Evolutionary conservation across 2,797 vertebrate species (phyloP), one percentile per base, ranked within the genome.

Genomic region (Tadarida brasiliensis): DNA sequence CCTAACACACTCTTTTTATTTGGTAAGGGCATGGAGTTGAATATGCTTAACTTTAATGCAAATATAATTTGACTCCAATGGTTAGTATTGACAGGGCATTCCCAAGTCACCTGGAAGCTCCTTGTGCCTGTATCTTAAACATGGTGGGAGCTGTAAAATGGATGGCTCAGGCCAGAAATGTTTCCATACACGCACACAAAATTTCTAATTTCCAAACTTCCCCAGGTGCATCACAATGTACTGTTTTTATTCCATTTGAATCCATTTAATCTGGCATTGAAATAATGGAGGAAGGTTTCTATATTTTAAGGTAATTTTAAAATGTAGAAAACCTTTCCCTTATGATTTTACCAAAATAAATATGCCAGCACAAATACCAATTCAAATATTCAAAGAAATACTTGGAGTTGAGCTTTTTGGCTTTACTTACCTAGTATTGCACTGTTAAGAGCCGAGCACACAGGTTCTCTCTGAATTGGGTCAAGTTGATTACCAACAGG

Each of bases 391-490:
- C 26, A 15, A 63, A 73, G 11, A 26, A 22, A 28, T 9, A 22
- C 11, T 0, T 59, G 30, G 70, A 67, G 57, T 11, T 59, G 30
- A 26, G 65, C 33, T 35, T 49, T 88, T 33, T 26, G 67, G 77
- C 61, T 87, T 87, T 70, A 96, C 97, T 35, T 96, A 99, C 99
- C 99, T 98, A 99, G 98, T 99, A 99, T 99, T 99, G 99, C 99
- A 99, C 99, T 99, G 98, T 99, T 99, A 68, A 99, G 99, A 56
- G 99, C 99, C 90, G 99, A 99, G 99, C 99, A 99, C 97, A 99
- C 99, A 0, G 99, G 99, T 98, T 99, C 99, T 98, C 99, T 99
- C 97, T 99, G 99, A 96, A 99, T 99, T 39, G 99, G 99, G 95
- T 99, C 99, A 95, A 99, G 99, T 98, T 99, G 99, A 97, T 99